phyloP scores from a whole-genome alignment of 2,797 vertebrate genomes.

The Anguilla pacifica region DNA sequence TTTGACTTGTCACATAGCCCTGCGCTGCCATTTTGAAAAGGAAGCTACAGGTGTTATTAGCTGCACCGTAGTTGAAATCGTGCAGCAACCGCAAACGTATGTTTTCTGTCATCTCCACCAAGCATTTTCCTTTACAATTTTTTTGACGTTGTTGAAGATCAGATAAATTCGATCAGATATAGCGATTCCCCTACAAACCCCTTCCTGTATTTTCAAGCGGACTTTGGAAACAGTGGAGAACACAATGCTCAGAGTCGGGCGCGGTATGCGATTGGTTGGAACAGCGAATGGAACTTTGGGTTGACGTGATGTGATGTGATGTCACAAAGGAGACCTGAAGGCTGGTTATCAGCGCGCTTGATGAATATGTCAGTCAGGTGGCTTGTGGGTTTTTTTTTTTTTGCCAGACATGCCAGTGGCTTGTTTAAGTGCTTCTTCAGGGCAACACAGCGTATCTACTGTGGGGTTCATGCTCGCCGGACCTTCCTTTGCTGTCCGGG shows the following conservation, averaged over 20 bases:
- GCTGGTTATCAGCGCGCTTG: too few species aligned
- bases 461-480: not conserved
- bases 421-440: not conserved
- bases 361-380: not conserved
- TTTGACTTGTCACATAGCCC: not conserved
- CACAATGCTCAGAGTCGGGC: not conserved
- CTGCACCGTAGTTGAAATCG: not conserved
- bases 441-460: not conserved
- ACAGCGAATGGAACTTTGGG: not conserved
- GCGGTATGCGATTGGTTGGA: not conserved
- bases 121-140: not conserved
- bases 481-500: not conserved
- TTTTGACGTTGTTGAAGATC: not conserved
- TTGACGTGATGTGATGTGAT: not conserved
- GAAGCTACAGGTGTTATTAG: not conserved
- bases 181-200: not conserved
- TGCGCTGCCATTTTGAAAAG: not conserved
- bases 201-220: not conserved
- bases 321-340: too few species aligned
- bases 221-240: not conserved
- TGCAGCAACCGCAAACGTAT: not conserved
- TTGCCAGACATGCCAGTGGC: not conserved
- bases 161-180: not conserved
- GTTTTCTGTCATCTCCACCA: not conserved
- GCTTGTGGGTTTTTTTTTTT: not conserved